These are phyloP conservation scores for Aphidoletes aphidimyza DNA, from an alignment of 2,888 invertebrate genomes.

Conservation along the genomic window DNA sequence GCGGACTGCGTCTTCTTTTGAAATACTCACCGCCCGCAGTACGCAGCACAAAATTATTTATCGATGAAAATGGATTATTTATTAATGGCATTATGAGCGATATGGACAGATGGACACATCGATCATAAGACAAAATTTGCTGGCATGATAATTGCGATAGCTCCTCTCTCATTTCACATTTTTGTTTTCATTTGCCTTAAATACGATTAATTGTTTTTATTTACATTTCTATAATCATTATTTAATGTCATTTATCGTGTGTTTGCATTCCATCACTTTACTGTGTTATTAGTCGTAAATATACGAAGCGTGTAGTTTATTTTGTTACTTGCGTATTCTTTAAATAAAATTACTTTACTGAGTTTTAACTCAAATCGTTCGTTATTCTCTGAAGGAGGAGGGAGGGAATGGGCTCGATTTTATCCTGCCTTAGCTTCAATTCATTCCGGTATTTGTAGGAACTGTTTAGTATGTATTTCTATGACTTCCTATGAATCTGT, in stretches of 20 bases:
- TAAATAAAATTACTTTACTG: not conserved
- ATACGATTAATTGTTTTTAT: not conserved
- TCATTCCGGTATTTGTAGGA: not conserved
- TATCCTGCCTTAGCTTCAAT: not conserved
- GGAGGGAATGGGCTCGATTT: not conserved
- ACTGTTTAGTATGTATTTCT: not conserved
- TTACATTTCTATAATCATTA: conserved; percentile 14
- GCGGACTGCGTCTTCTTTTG: too few species aligned
- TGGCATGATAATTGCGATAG: not conserved
- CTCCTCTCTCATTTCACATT: not conserved
- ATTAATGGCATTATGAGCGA: not conserved
- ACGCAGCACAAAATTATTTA: not conserved
- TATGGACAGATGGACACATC: too few species aligned
- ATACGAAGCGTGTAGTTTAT: conserved; percentile 5
- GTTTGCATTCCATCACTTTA: not conserved
- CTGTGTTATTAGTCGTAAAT: not conserved
- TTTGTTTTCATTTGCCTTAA: not conserved
- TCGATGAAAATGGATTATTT: not conserved
- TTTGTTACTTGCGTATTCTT: not conserved
- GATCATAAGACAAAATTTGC: conserved; percentile 1
- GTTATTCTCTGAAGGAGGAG: too few species aligned
- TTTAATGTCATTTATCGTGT: not conserved
- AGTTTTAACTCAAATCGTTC: not conserved
- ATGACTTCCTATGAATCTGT: not conserved
- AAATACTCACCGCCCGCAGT: too few species aligned